A percentile compares a stretch with the other conserved stretches of the same genome.
Conservation (phyloP, 1,140 invertebrate species). For the Lepidurus couesii region DNA sequence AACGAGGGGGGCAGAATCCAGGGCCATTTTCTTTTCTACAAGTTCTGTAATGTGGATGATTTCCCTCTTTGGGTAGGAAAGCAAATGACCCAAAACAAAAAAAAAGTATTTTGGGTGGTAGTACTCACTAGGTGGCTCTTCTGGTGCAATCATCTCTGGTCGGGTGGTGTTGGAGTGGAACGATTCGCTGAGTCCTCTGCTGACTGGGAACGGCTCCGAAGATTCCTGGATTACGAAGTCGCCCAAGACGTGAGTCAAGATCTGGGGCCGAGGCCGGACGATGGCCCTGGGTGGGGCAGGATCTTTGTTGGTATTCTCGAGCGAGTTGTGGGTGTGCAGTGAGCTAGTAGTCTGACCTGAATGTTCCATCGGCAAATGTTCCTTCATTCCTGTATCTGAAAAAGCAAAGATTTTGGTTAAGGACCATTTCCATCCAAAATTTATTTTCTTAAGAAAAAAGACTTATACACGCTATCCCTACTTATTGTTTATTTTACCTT, state of each 20-base stretch:
- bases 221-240: conserved; percentile 93
- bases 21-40: conserved; percentile 49
- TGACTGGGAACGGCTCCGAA: conserved; percentile 72
- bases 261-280: conserved; percentile 93
- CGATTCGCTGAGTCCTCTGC: conserved; percentile 42
- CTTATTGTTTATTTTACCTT: not conserved
- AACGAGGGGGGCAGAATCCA: conserved; percentile 44
- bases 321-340: not conserved
- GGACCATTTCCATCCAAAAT: no score
- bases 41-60: conserved; percentile 30
- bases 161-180: conserved; percentile 31
- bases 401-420: not conserved
- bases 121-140: conserved; percentile 45
- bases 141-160: conserved; percentile 23
- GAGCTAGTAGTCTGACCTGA: not conserved
- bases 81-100: conserved; percentile 37
- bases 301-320: conserved; percentile 40
- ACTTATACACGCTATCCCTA: no score
- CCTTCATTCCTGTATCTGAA: not conserved
- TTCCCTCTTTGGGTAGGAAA: not conserved
- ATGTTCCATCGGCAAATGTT: not conserved
- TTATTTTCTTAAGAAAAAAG: no score
- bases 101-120: conserved; percentile 35
- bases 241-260: conserved; percentile 93
- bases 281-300: conserved; percentile 71